Evolutionary conservation across 1,140 invertebrate genomes (phyloP).

Genomic region (Parasteatoda tepidariorum): DNA sequence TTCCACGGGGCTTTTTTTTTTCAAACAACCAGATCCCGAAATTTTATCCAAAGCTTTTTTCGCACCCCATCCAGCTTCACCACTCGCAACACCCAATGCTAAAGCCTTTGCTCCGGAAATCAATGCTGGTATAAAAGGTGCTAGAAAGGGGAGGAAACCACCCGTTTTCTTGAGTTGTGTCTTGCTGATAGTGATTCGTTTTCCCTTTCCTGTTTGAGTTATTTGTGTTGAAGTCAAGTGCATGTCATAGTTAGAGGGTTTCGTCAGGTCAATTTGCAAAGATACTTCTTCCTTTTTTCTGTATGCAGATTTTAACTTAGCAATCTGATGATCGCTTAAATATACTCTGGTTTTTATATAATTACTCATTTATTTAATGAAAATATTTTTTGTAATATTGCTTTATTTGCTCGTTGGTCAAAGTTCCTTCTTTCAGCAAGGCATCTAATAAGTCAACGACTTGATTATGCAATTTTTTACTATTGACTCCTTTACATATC

Average conservation of each 20-base stretch:
- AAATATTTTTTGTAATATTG: neutral
- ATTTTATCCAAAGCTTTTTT: conserved; percentile 37
- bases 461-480: conserved; percentile 7
- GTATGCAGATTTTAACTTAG: neutral
- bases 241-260: neutral
- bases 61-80: neutral
- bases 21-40: neutral
- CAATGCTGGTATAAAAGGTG: neutral
- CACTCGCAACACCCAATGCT: neutral
- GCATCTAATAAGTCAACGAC: neutral
- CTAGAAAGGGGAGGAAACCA: conserved; percentile 13
- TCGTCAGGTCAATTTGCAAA: neutral
- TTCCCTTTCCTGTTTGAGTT: neutral
- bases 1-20: neutral
- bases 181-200: conserved; percentile 1
- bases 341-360: neutral
- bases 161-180: conserved; percentile 7
- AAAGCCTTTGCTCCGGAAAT: neutral
- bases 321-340: conserved; percentile 1
- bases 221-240: neutral
- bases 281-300: neutral
- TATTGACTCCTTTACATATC: neutral
- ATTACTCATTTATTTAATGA: conserved; percentile 21
- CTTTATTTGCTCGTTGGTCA: neutral
- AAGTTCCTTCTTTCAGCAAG: neutral